A percentile compares a stretch with the other conserved stretches of the same genome.
Conservation (phyloP, 1,140 invertebrate species). For the Atta colombica region DNA sequence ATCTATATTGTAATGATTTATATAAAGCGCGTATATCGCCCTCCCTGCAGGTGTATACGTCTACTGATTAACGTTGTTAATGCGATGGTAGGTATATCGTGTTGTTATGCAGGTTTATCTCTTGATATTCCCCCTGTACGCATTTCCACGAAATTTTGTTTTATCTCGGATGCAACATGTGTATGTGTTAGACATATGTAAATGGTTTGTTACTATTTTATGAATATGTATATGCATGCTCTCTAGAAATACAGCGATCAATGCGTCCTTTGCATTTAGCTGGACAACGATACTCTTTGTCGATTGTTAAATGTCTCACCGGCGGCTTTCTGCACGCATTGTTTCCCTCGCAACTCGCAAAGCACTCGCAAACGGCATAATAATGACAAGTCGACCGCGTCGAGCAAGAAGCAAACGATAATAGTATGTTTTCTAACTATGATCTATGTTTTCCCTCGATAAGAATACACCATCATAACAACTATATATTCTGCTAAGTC, state of each 20-base stretch:
- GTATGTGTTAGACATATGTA: neutral
- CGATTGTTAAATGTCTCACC: conserved; percentile 14
- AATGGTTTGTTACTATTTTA: conserved; percentile 29
- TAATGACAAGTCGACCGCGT: conserved; percentile 3
- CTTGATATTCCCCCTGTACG: neutral
- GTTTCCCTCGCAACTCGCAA: neutral
- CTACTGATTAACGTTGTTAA: conserved; percentile 52
- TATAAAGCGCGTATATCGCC: conserved; percentile 24
- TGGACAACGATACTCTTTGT: conserved; percentile 26
- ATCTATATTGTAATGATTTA: conserved; percentile 61
- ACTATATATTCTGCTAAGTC: conserved; percentile 25
- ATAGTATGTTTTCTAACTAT: conserved; percentile 1
- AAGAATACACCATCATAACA: neutral
- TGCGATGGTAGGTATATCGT: conserved; percentile 14
- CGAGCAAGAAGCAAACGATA: neutral
- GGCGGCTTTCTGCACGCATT: neutral
- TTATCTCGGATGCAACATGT: neutral
- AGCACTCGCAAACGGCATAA: neutral
- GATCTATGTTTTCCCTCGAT: conserved; percentile 28
- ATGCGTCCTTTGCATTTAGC: neutral
- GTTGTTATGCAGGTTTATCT: conserved; percentile 39
- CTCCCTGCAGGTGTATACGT: conserved; percentile 35
- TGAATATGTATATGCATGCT: conserved; percentile 14
- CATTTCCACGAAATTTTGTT: conserved; percentile 51
- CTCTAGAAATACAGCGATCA: conserved; percentile 19